Evolutionary conservation across 2,888 invertebrate genomes (phyloP).

Genomic region (Scrobipalpa atriplicella): DNA sequence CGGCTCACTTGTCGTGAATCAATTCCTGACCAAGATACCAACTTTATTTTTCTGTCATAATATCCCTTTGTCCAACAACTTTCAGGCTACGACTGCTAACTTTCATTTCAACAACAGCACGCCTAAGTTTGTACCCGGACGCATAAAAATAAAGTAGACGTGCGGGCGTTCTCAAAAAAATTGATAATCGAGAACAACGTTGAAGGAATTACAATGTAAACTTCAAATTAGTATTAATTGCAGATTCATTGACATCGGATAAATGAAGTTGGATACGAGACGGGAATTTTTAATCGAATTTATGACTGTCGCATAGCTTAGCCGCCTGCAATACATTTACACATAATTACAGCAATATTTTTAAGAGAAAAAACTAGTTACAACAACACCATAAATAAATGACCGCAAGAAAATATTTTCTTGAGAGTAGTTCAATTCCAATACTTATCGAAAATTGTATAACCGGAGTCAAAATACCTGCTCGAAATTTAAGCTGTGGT

Average conservation of each 20-base stretch:
- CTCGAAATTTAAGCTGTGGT: constrained; percentile 3
- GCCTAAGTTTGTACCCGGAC: constrained; percentile 47
- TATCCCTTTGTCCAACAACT: constrained; percentile 23
- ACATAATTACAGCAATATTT: constrained; percentile 11
- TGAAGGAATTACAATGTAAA: constrained; percentile 74
- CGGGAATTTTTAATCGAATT: constrained; percentile 60
- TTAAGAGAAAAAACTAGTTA: background rate
- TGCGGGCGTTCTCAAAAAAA: constrained; percentile 58
- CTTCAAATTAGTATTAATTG: constrained; percentile 79
- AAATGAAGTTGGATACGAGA: constrained; percentile 65
- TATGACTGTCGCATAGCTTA: constrained; percentile 30
- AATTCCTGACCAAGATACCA: constrained; percentile 51
- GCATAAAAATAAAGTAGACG: constrained; percentile 64
- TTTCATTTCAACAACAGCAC: constrained; percentile 43
- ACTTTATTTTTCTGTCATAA: constrained; percentile 40
- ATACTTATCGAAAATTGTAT: background rate
- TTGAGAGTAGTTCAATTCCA: background rate
- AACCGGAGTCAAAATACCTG: background rate
- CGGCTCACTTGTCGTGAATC: constrained; percentile 59
- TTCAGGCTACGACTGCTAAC: constrained; percentile 49
- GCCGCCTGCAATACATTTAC: background rate
- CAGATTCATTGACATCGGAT: constrained; percentile 71
- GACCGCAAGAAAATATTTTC: background rate
- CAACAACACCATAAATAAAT: background rate
- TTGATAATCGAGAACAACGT: constrained; percentile 60